Conservation (phyloP, 2,113 vertebrate species). For the Camelus dromedarius region DNA sequence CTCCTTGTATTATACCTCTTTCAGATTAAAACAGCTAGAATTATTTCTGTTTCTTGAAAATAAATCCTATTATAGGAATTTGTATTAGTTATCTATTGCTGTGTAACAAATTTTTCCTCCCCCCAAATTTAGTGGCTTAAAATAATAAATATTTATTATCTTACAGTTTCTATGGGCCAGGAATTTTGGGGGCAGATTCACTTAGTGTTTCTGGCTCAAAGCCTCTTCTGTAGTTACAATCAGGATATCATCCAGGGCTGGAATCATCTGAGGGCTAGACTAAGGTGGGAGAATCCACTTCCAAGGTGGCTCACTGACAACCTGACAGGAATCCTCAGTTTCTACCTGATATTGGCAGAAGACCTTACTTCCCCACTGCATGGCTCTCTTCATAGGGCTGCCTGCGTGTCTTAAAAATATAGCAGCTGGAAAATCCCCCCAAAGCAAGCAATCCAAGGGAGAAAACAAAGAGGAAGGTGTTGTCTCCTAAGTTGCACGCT, state of each 20-base stretch:
- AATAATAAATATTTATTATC: neutral
- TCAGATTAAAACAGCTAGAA: neutral
- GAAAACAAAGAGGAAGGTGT: neutral
- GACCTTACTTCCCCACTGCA: neutral
- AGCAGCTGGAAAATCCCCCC: neutral
- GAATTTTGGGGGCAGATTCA: neutral
- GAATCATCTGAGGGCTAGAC: neutral
- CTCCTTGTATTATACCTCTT: neutral
- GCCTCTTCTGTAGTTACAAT: neutral
- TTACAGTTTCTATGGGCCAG: neutral
- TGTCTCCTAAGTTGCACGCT: neutral
- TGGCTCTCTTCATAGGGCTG: neutral
- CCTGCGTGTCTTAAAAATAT: neutral
- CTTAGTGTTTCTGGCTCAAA: neutral
- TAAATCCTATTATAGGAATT: neutral
- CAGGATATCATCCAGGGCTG: neutral
- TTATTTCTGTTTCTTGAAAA: constrained; percentile 13
- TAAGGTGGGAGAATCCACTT: neutral
- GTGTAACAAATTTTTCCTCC: neutral
- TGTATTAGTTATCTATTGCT: neutral
- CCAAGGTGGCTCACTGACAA: neutral
- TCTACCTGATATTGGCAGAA: neutral
- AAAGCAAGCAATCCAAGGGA: neutral
- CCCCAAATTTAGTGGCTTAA: neutral
- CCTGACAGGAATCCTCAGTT: neutral